phyloP scores from a whole-genome alignment of 2,797 vertebrate genomes.

The Enteromius trimaculatus region DNA sequence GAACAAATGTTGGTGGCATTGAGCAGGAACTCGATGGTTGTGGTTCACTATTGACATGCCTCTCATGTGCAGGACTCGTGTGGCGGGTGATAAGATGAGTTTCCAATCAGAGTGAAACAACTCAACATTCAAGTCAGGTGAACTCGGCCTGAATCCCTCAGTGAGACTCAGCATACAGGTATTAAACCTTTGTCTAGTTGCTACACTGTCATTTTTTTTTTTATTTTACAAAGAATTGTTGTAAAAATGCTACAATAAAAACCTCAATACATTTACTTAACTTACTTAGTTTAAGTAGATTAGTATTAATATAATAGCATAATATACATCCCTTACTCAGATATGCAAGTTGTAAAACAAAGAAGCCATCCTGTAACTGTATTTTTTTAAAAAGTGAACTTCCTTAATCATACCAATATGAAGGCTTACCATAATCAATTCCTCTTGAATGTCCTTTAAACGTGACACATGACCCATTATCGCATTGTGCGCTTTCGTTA shows the following conservation, averaged over 20 bases:
- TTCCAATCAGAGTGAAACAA: slow-evolving; percentile 7
- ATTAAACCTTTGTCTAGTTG: not conserved
- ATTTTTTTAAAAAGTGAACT: not conserved
- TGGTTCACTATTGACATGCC: not conserved
- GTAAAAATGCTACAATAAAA: not conserved
- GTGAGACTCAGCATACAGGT: not conserved
- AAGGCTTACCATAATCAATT: not conserved
- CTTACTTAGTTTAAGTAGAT: not conserved
- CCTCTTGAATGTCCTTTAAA: not conserved
- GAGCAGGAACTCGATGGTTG: not conserved
- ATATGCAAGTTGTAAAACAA: not conserved
- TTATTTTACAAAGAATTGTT: not conserved
- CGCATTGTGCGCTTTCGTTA: not conserved
- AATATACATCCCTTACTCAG: not conserved
- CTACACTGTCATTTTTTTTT: not conserved
- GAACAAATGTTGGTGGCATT: not conserved
- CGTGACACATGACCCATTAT: not conserved
- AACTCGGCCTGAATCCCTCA: not conserved
- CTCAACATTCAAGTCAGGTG: slow-evolving; percentile 31
- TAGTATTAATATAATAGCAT: not conserved
- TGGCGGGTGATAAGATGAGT: not conserved
- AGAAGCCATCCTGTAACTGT: not conserved
- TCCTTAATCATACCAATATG: not conserved
- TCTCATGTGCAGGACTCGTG: not conserved
- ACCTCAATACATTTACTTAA: not conserved